A percentile compares a stretch with the other conserved stretches of the same genome.
Conservation (phyloP, 2,888 invertebrate species). For the Ophion slaviceki region DNA sequence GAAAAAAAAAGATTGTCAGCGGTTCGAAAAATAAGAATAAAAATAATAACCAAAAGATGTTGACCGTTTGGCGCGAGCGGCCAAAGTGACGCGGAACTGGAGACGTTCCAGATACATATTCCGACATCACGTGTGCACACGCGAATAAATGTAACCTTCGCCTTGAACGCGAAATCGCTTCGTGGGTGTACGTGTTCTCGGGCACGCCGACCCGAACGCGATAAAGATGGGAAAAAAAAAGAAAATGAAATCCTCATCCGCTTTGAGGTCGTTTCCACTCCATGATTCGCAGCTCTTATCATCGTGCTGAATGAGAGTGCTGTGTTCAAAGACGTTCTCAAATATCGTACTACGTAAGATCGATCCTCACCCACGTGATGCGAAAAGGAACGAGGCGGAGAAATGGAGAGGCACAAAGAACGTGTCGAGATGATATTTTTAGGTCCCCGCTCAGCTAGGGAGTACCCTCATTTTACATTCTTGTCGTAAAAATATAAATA, state of each 20-base stretch:
- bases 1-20: background rate
- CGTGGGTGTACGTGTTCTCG: conserved; percentile 50
- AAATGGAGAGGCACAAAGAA: conserved; percentile 45
- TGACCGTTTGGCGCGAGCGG: background rate
- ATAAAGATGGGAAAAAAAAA: background rate
- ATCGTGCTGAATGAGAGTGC: conserved; percentile 19
- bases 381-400: conserved; percentile 44
- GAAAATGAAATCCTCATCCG: conserved; percentile 23
- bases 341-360: conserved; percentile 23
- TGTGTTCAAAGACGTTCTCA: conserved; percentile 22
- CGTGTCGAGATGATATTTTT: conserved; percentile 39
- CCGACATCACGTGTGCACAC: background rate
- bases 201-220: conserved; percentile 38
- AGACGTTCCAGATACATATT: conserved; percentile 27
- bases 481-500: background rate
- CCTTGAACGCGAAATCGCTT: conserved; percentile 13
- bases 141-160: conserved; percentile 1
- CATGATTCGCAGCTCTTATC: conserved; percentile 6
- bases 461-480: background rate
- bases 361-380: background rate
- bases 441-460: conserved; percentile 4
- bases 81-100: background rate
- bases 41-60: background rate
- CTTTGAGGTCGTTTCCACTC: conserved; percentile 49
- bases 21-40: too few species aligned